These are phyloP conservation scores for Cephonodes hylas DNA, from an alignment of 2,888 invertebrate genomes.

Conservation along the genomic window DNA sequence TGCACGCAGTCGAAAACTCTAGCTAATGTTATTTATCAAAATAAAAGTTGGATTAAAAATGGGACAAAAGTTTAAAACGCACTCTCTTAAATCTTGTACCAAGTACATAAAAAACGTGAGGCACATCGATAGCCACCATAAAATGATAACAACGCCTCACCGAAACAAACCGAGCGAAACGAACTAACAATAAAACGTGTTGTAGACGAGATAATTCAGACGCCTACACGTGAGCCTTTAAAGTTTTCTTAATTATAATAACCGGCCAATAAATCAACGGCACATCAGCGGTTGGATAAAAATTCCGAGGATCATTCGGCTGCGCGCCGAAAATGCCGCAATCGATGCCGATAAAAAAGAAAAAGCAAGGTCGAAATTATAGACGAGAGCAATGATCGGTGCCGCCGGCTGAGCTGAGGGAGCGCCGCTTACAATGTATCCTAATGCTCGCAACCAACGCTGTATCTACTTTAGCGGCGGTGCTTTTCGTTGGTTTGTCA, in stretches of 20 bases:
- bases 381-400: constrained; percentile 44
- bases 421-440: constrained; percentile 16
- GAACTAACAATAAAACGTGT: constrained; percentile 8
- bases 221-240: constrained; percentile 8
- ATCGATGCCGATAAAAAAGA: constrained; percentile 53
- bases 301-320: constrained; percentile 45
- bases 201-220: constrained; percentile 3
- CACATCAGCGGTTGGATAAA: constrained; percentile 34
- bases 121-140: background rate
- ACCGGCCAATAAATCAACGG: constrained; percentile 45
- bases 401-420: constrained; percentile 39
- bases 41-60: too few species aligned
- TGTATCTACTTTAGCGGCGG: background rate
- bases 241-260: constrained; percentile 36
- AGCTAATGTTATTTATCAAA: too few species aligned
- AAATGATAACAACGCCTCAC: background rate
- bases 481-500: background rate
- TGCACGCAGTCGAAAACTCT: too few species aligned
- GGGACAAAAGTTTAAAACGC: too few species aligned
- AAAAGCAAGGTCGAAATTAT: constrained; percentile 44
- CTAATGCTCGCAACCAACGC: constrained; percentile 2
- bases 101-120: background rate
- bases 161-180: constrained; percentile 6
- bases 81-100: background rate
- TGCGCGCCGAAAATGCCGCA: constrained; percentile 38